Evolutionary conservation across 2,113 vertebrate species (phyloP).

Genomic region (Semnornis frantzii): DNA sequence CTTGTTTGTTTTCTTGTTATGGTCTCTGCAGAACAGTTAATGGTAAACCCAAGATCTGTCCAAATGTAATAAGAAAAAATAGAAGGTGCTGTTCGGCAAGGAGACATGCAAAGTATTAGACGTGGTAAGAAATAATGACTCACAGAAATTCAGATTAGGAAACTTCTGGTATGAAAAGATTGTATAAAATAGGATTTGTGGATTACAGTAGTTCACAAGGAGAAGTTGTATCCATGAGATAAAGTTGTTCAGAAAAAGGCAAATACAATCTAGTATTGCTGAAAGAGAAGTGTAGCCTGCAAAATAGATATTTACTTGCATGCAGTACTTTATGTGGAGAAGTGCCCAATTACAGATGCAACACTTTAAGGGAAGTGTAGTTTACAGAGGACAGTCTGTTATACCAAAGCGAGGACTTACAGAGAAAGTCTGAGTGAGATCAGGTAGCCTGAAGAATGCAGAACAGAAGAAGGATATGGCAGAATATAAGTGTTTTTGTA

Average conservation of each 20-base stretch:
- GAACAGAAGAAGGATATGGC: background rate
- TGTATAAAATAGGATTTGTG: background rate
- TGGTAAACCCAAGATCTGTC: background rate
- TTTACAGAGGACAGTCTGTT: background rate
- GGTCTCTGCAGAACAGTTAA: background rate
- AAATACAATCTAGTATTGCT: background rate
- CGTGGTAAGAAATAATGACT: background rate
- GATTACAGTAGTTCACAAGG: background rate
- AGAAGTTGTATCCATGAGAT: background rate
- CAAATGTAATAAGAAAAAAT: background rate
- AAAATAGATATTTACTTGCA: background rate
- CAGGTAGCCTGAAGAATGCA: background rate
- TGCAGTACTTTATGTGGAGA: background rate
- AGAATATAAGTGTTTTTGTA: background rate
- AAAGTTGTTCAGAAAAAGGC: background rate
- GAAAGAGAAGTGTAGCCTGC: background rate
- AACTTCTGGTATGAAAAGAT: background rate
- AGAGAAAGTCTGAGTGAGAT: background rate
- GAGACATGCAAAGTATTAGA: background rate
- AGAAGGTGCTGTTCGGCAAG: background rate
- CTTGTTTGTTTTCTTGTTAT: background rate
- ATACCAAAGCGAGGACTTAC: background rate
- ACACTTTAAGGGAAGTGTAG: background rate
- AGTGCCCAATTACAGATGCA: background rate
- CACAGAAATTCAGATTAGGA: background rate